These are phyloP conservation scores for Arion vulgaris DNA, from an alignment of 1,140 invertebrate genomes.

Conservation along the genomic window DNA sequence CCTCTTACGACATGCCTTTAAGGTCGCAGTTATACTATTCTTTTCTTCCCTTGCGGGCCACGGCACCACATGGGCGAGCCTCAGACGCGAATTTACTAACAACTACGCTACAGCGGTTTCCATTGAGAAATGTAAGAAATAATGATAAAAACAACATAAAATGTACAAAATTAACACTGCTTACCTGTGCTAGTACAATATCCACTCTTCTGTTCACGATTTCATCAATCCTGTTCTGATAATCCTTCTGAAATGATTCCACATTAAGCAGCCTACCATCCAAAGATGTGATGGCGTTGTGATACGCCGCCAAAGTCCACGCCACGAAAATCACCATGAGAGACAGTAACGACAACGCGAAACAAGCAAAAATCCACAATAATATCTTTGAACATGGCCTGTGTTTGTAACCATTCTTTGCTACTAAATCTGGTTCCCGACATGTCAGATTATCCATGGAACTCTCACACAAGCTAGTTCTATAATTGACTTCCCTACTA, in stretches of 20 bases:
- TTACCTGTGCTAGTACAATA: constrained; percentile 1
- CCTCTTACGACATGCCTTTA: no score
- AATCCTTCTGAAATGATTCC: constrained; percentile 19
- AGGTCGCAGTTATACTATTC: no score
- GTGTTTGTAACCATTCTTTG: background rate
- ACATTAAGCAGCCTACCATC: background rate
- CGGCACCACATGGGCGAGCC: no score
- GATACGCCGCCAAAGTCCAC: constrained; percentile 22
- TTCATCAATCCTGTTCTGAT: background rate
- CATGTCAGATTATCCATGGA: background rate
- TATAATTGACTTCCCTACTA: background rate
- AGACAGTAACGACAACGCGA: constrained; percentile 24
- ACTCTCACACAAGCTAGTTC: background rate
- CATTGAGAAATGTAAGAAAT: no score
- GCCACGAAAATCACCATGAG: constrained; percentile 23
- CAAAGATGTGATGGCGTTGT: constrained; percentile 7
- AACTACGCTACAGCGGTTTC: no score
- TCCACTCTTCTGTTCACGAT: background rate
- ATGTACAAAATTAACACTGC: no score
- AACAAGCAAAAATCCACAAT: constrained; percentile 21
- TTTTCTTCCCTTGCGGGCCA: no score
- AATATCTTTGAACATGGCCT: constrained; percentile 23
- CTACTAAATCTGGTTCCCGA: background rate
- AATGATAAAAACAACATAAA: no score
- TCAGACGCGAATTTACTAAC: no score